These are phyloP conservation scores for Platycheirus albimanus DNA, from an alignment of 2,888 invertebrate species.

Conservation along the genomic window DNA sequence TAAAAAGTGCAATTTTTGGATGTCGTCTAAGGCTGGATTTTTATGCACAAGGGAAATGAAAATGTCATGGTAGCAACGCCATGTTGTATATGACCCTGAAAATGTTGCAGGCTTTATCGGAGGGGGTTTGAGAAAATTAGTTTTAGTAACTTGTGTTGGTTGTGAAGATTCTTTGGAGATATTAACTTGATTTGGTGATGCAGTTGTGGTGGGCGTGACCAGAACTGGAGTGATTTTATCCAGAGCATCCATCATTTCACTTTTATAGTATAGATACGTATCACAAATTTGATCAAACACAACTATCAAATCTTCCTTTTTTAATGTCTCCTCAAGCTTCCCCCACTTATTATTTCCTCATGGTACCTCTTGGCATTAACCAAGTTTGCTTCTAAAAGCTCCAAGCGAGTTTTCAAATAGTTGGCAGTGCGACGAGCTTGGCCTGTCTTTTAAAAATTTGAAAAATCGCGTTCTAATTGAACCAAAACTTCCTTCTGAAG, in stretches of 20 bases:
- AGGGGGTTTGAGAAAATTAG: background rate
- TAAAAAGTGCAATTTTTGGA: constrained; percentile 2
- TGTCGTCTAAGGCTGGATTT: background rate
- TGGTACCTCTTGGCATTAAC: background rate
- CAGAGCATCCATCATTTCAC: constrained; percentile 1
- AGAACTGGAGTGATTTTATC: background rate
- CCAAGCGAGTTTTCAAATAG: background rate
- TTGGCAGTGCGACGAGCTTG: too few species aligned
- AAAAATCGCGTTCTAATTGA: too few species aligned
- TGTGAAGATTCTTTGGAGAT: too few species aligned
- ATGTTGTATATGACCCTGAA: background rate
- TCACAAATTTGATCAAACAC: background rate
- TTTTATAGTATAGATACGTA: background rate
- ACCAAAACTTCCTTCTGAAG: background rate
- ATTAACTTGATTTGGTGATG: too few species aligned
- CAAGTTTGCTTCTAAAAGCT: background rate
- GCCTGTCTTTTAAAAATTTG: too few species aligned
- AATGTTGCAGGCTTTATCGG: background rate
- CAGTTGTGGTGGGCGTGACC: too few species aligned
- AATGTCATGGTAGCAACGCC: background rate
- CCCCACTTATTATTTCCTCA: background rate
- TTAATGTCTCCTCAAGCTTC: background rate
- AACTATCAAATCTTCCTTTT: background rate
- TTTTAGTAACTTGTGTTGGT: too few species aligned
- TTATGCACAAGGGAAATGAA: background rate